Evolutionary conservation across 2,113 vertebrate genomes (phyloP), one percentile per base, ranked within the genome.

Genomic region (Albula goreensis): DNA sequence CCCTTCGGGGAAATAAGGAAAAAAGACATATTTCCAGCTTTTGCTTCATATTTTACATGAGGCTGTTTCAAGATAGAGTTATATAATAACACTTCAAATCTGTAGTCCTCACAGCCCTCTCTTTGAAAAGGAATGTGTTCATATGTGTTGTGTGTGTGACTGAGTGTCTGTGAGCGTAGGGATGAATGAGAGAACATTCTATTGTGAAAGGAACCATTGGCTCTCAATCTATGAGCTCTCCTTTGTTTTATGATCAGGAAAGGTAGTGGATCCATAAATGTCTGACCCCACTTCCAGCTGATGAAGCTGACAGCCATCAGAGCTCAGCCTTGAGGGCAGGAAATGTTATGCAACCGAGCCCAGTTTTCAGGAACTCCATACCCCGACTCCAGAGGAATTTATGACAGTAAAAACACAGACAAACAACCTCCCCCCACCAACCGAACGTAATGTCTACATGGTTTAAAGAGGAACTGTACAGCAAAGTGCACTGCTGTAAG

Each of bases 401-500:
- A 74, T 74, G 22, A 19, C 70, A 74, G 10, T 74, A 25, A 74
- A 31, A 74, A 74, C 31, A 19, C 60, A 19, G 60, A 19, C 15
- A 66, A 66, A 66, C 60, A 66, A 15, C 60, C 60, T 66, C 60
- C 60, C 22, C 22, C 60, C 60, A 19, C 60, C 60, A 4, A 4
- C 70, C 70, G 70, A n/a, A 74, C 25, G 22, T 74, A 25, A n/a
- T 74, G n/a, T 74, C 70, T 31, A 8, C n/a, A 74, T 74, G 22
- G 22, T 74, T 8, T 74, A 31, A 74, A 74, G 60, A 66, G 60
- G 70, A 74, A 74, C 9, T 25, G 70, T n/a, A 31, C 70, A 10
- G n/a, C 9, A 22, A 74, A 74, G 70, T 74, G 70, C n/a, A 74
- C 70, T 74, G 70, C 70, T 74, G 70, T 56, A 74, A 74, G 25